Evolutionary conservation across 2,797 vertebrate genomes (phyloP).

Genomic region (Alauda arvensis): DNA sequence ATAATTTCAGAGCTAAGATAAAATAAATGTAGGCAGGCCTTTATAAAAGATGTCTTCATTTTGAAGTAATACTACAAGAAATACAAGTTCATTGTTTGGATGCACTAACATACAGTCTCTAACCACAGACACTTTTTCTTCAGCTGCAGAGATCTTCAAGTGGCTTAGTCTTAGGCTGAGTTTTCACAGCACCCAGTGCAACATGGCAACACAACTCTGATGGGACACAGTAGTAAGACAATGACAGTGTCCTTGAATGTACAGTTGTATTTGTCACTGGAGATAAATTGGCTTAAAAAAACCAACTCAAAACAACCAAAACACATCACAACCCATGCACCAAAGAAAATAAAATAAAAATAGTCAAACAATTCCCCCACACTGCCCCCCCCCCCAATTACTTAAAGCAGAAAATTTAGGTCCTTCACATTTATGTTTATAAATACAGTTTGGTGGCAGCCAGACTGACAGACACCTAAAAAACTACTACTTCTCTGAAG

Average conservation of each 20-base stretch:
- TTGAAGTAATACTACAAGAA: not conserved
- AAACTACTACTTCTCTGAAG: not conserved
- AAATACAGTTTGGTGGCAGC: not conserved
- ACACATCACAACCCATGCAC: not conserved
- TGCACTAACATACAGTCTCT: not conserved
- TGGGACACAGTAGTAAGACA: fast-evolving
- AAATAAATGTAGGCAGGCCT: not conserved
- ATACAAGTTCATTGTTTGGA: not conserved
- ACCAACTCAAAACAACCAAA: not conserved
- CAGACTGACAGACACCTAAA: not conserved
- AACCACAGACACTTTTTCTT: not conserved
- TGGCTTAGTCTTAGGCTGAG: not conserved
- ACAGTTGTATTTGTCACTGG: not conserved
- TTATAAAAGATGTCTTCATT: not conserved
- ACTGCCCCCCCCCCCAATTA: too few species aligned
- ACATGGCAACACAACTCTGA: not conserved
- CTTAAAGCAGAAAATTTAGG: not conserved
- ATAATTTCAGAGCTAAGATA: not conserved
- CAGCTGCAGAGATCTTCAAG: not conserved
- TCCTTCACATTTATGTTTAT: not conserved
- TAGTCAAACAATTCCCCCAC: too few species aligned
- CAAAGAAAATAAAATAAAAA: not conserved
- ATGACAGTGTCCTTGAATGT: fast-evolving
- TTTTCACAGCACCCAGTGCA: not conserved
- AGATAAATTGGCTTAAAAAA: not conserved